Evolutionary conservation across 1,140 invertebrate genomes (phyloP).

Genomic region (Ceratina australensis): DNA sequence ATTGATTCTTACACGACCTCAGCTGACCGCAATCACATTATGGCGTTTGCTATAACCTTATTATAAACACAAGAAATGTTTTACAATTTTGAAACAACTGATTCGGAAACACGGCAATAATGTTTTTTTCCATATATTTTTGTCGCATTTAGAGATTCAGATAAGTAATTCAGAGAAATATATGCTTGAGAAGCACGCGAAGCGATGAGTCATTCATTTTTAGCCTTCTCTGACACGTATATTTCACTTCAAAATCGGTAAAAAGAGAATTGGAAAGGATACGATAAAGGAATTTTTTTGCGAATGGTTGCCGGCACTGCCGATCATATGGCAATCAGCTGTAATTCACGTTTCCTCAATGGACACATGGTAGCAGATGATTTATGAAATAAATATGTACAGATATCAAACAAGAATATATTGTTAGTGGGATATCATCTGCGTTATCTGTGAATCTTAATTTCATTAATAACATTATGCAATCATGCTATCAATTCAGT

Average conservation of each 20-base stretch:
- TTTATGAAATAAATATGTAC: background rate
- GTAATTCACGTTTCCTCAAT: constrained; percentile 52
- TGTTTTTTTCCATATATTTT: background rate
- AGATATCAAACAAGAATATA: background rate
- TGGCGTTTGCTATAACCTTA: no score
- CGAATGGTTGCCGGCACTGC: constrained; percentile 51
- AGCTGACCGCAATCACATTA: background rate
- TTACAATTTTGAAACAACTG: no score
- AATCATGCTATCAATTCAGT: background rate
- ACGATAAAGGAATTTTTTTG: constrained; percentile 18
- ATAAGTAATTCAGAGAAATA: background rate
- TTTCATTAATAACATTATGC: constrained; percentile 8
- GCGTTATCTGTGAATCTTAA: background rate
- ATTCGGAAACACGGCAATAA: background rate
- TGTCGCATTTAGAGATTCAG: fast-evolving
- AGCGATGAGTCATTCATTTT: background rate
- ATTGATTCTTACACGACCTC: background rate
- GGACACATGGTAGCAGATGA: constrained; percentile 3
- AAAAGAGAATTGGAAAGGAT: background rate
- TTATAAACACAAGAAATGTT: background rate
- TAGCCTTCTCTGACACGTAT: background rate
- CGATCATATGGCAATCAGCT: constrained; percentile 75
- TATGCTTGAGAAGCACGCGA: fast-evolving
- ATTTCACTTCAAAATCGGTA: background rate
- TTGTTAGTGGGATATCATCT: background rate